Evolutionary conservation across 53 echinoderm and acorn worm species (phyloP).

Genomic region (Pentamera pediparva): DNA sequence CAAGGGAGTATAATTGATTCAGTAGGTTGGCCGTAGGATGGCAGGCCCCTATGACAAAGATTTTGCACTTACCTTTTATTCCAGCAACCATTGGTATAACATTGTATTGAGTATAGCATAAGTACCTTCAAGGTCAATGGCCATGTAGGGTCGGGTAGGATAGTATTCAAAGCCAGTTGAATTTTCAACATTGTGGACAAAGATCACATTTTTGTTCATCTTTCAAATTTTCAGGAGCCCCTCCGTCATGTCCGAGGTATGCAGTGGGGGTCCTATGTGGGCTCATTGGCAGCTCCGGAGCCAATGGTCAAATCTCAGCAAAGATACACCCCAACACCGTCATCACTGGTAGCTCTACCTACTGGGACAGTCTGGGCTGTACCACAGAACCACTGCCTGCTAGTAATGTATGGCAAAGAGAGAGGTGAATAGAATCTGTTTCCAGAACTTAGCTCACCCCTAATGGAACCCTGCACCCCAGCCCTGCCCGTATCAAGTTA

Average conservation of each 20-base stretch:
- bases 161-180: no score
- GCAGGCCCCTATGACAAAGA: no score
- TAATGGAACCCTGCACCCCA: no score
- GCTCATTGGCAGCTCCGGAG: constrained; percentile 66
- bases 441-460: background rate
- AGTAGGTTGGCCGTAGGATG: no score
- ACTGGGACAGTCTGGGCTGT: constrained; percentile 82
- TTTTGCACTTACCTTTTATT: no score
- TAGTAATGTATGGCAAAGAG: constrained; percentile 95
- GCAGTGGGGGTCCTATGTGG: constrained; percentile 89
- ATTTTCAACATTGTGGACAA: no score
- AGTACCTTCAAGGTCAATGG: no score
- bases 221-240: constrained; percentile 50
- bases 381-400: constrained; percentile 69
- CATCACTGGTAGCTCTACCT: constrained; percentile 68
- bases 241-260: constrained; percentile 65
- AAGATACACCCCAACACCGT: constrained; percentile 44
- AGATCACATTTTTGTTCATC: background rate
- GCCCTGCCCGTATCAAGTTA: no score
- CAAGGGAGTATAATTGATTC: no score
- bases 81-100: no score
- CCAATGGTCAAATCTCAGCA: constrained; percentile 73
- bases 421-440: constrained; percentile 46
- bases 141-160: background rate
- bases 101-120: no score